Evolutionary conservation across 2,797 vertebrate species (phyloP), one percentile per base, ranked within the genome.

Genomic region (Rousettus madagascariensis): DNA sequence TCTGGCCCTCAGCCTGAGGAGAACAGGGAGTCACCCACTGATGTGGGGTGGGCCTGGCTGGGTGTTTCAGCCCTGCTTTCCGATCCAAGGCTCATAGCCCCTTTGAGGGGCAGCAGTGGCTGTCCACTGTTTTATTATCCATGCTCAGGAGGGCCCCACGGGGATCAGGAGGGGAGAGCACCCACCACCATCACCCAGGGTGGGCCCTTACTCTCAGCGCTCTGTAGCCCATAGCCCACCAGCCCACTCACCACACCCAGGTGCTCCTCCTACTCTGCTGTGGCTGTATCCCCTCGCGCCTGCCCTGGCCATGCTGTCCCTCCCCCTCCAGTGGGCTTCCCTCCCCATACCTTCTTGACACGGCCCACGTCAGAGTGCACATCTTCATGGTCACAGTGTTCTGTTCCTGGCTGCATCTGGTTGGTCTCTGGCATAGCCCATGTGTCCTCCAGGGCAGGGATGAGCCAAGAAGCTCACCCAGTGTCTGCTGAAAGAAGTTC

Each of bases 31-130:
- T 77, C 30, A 49, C 12, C 11, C 28, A 20, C 28, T 8, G 28
- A 0, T 15, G 4, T 0, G 0, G 59, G 9, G 10, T 11, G 8
- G 8, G 1, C 46, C 46, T 17, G 4, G 17, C 57, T 57, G 2
- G 10, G 53, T 7, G n/a, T 38, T 59, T 66, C 17, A n/a, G 24
- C 20, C 5, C 2, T 8, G 28, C 46, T 24, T 12, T 66, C 41
- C 53, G 30, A 41, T 66, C 68, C 38, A 41, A 61, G 41, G n/a
- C 19, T 36, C 33, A 22, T 3, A 6, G 5, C 7, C 59, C 26
- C 26, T 55, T 57, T 22, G 26, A 59, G 8, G 13, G 19, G 22
- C 19, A 43, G 15, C 1, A 3, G 36, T 3, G 6, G 22, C 20
- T 61, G 26, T 15, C 17, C 49, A 0, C 3, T 43, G 20, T n/a